Evolutionary conservation across 2,113 vertebrate species (phyloP).

Genomic region (Rhinopithecus roxellana): DNA sequence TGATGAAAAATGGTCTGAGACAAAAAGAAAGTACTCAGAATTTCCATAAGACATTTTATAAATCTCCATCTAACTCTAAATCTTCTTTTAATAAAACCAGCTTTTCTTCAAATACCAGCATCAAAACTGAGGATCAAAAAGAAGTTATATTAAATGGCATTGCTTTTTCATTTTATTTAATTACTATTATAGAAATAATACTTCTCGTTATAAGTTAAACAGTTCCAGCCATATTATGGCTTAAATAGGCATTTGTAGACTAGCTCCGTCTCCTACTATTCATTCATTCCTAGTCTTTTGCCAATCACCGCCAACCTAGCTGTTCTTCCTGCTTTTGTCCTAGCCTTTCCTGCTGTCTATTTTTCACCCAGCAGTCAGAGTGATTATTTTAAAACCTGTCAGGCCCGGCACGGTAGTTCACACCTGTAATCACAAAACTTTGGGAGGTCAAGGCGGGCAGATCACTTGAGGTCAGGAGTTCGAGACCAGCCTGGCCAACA

Average conservation of each 20-base stretch:
- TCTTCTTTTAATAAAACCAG: neutral
- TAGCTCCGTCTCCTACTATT: neutral
- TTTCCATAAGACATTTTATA: neutral
- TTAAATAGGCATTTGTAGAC: neutral
- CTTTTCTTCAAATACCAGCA: slow-evolving; percentile 16
- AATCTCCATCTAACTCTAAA: neutral
- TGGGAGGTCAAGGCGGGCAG: too few relatives aligned
- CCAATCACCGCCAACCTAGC: neutral
- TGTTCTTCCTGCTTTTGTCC: neutral
- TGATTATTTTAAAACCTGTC: neutral
- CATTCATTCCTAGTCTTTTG: neutral
- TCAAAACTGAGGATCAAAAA: neutral
- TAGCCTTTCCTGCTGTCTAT: neutral
- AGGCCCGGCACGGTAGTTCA: neutral
- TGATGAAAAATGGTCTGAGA: too few relatives aligned
- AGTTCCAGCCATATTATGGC: neutral
- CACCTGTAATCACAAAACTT: too few relatives aligned
- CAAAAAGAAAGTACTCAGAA: neutral
- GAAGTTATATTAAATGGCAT: neutral
- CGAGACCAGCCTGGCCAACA: too few relatives aligned
- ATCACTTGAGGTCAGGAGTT: too few relatives aligned
- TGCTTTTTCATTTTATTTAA: neutral
- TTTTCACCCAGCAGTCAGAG: neutral
- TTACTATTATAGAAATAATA: neutral
- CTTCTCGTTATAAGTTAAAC: neutral